Base-by-base conservation (phyloP, 2,113 vertebrate species). In the Tyrannus savana region DNA sequence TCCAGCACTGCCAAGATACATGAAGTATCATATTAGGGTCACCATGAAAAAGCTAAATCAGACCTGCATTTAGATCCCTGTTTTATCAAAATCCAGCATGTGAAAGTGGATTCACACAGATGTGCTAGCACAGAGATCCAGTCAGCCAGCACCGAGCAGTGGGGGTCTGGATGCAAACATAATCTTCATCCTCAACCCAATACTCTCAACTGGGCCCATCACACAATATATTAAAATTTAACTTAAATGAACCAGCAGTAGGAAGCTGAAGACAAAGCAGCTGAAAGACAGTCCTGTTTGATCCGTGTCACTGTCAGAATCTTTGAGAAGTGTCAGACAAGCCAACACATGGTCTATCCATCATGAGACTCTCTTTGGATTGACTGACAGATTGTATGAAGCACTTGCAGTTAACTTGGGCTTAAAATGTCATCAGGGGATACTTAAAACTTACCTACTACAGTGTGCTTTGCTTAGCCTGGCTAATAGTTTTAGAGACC, bases 321-420 rank as follows among this genome's bases (percentile, higher is more conserved):
- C 85, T 71, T 30, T 83, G 92, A 94, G 85, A 93, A 86, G 93
- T 84, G 90, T 91, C 95, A 96, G 93, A 93, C 97, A 94, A 97
- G 90, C 87, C 96, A 97, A 90, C 94, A 97, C 85, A 91, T 28
- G 88, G 69, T 73, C 93, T 80, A 64, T 91, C 82, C 89, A 91
- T 96, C 94, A 93, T 4, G 14, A 94, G 68, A n/a, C 52, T 86
- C 77, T 52, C 75, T 74, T 23, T 74, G 44, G 72, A 84, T 59
- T 95, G 95, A 97, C 74, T 96, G 95, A 96, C 96, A 96, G 85
- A 86, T 52, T 24, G 7, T 17, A 86, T 11, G 33, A 93, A 75
- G 50, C 87, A 75, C 44, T 93, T 90, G 35, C 39, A 80, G 59
- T 84, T 74, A 80, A 76, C 22, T 78, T 80, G 69, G 68, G 47